Conservation (phyloP, 2,888 invertebrate species). For the Bimastos eiseni region DNA sequence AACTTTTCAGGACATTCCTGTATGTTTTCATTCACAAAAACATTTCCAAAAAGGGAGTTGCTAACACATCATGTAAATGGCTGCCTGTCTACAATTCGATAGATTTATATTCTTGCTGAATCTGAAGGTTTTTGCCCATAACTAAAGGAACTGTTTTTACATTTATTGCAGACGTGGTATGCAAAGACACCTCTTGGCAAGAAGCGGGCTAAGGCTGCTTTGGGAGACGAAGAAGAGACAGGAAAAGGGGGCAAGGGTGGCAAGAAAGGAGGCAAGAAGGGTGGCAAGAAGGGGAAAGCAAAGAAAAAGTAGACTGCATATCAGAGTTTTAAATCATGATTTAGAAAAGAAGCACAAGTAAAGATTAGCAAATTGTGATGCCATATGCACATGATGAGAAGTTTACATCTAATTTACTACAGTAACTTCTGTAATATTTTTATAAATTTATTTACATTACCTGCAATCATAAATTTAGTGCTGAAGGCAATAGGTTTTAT, state of each 20-base stretch:
- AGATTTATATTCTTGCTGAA: not conserved
- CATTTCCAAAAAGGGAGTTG: not conserved
- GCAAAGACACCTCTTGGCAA: slow-evolving; percentile 80
- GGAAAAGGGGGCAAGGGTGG: slow-evolving; percentile 50
- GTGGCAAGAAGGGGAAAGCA: slow-evolving; percentile 35
- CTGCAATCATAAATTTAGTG: not conserved
- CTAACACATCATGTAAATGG: not conserved
- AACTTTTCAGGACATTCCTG: not conserved
- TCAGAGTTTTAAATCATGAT: not conserved
- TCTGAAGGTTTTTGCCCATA: not conserved
- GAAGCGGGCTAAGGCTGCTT: slow-evolving; percentile 68
- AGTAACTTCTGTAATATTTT: not conserved
- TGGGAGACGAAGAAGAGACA: slow-evolving; percentile 53
- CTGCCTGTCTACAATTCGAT: not conserved
- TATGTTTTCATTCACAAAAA: not conserved
- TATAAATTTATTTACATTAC: not conserved
- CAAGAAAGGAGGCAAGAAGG: slow-evolving; percentile 47
- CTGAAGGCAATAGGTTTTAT: no score
- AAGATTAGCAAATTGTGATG: not conserved
- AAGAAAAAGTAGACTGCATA: slow-evolving; percentile 26
- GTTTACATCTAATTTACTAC: not conserved
- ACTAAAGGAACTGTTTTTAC: not conserved
- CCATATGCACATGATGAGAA: not conserved
- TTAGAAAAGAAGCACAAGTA: not conserved
- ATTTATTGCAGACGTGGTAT: slow-evolving; percentile 57